These are phyloP conservation scores for Chloroceryle amazona DNA, from an alignment of 2,797 vertebrate genomes.

Conservation along the genomic window DNA sequence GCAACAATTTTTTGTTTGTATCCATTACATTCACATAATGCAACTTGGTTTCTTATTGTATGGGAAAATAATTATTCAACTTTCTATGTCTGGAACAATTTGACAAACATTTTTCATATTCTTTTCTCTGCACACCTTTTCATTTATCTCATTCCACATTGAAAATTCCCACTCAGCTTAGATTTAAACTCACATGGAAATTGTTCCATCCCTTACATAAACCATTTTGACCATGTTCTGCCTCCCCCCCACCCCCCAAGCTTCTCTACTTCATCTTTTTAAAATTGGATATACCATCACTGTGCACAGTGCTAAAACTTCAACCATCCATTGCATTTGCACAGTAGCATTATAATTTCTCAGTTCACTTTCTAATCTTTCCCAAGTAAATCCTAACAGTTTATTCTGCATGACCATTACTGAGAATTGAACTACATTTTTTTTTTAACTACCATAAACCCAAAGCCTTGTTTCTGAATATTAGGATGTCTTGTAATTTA, in stretches of 20 bases:
- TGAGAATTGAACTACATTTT: not conserved
- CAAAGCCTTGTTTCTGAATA: not conserved
- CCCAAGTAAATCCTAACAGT: not conserved
- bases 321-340: not conserved
- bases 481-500: not conserved
- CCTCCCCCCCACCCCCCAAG: not conserved
- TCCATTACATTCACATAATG: not conserved
- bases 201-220: not conserved
- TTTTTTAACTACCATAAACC: not conserved
- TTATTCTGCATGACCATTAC: not conserved
- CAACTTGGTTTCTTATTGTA: not conserved
- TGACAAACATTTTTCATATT: not conserved
- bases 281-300: not conserved
- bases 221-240: fast-evolving
- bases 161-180: not conserved
- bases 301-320: not conserved
- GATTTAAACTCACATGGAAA: not conserved
- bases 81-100: not conserved
- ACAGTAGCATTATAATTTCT: not conserved
- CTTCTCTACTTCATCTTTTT: not conserved
- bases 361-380: not conserved
- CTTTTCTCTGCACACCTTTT: not conserved
- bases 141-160: not conserved
- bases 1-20: not conserved
- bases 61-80: not conserved